These are phyloP conservation scores for Brachyptera putata DNA, from an alignment of 2,888 invertebrate species.

Conservation along the genomic window DNA sequence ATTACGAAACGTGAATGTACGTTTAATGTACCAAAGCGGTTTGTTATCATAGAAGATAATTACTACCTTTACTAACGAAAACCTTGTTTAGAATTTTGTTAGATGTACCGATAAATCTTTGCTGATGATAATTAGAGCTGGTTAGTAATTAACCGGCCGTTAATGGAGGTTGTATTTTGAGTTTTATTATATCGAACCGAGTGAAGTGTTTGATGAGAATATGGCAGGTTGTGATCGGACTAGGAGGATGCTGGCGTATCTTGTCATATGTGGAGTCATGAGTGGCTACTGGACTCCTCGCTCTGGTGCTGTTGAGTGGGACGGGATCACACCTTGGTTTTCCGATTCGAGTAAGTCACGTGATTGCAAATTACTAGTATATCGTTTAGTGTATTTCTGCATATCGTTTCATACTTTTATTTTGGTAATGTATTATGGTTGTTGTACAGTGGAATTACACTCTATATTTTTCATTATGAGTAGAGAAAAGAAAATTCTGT, in stretches of 20 bases:
- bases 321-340: conserved; percentile 53
- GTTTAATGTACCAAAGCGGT: background rate
- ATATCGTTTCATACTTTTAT: too few species aligned
- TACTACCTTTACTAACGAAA: background rate
- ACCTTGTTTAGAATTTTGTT: background rate
- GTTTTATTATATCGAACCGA: too few species aligned
- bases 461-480: too few species aligned
- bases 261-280: background rate
- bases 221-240: conserved; percentile 9
- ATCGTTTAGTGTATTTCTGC: too few species aligned
- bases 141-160: conserved; percentile 13
- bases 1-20: background rate
- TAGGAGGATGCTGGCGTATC: background rate
- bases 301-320: conserved; percentile 50
- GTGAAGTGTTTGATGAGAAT: conserved; percentile 5
- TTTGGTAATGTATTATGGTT: too few species aligned
- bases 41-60: background rate
- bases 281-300: conserved; percentile 52
- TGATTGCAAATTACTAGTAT: background rate
- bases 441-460: too few species aligned
- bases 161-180: conserved; percentile 12
- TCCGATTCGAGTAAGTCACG: conserved; percentile 52
- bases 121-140: conserved; percentile 6
- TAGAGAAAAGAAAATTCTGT: too few species aligned
- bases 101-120: conserved; percentile 4